A percentile compares a stretch with the other conserved stretches of the same genome.
These are phyloP conservation scores for Drosophila lacteicornis DNA, from an alignment of 1,140 invertebrate species.

Conservation along the genomic window DNA sequence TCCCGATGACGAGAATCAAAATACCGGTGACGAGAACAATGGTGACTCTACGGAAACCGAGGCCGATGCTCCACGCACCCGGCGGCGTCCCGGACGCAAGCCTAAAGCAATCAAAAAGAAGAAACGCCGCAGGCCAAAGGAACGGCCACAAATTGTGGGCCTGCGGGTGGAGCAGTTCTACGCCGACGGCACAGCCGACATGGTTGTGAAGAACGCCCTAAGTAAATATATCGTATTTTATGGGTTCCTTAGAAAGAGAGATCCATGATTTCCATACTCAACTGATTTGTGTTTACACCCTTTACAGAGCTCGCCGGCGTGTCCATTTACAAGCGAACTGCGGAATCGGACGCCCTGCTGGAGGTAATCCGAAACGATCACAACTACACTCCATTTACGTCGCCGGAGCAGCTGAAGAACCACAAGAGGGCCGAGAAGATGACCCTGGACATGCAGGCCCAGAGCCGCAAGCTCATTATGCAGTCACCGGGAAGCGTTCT, in stretches of 20 bases:
- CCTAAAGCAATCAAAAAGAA: conserved; percentile 62
- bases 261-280: neutral
- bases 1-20: conserved; percentile 68
- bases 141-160: conserved; percentile 76
- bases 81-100: conserved; percentile 64
- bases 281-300: conserved; percentile 25
- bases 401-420: conserved; percentile 85
- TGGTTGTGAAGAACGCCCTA: conserved; percentile 80
- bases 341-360: conserved; percentile 71
- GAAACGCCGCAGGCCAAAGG: conserved; percentile 69
- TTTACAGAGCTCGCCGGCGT: conserved; percentile 80
- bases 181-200: conserved; percentile 65
- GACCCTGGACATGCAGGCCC: conserved; percentile 51
- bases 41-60: conserved; percentile 71
- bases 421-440: conserved; percentile 70
- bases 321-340: conserved; percentile 59
- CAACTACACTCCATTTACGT: conserved; percentile 88
- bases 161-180: conserved; percentile 80
- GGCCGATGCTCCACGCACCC: conserved; percentile 52
- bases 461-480: conserved; percentile 63
- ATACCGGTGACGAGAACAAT: conserved; percentile 59
- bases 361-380: conserved; percentile 88
- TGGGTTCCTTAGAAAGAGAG: neutral
- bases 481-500: conserved; percentile 53
- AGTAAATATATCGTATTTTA: conserved; percentile 55